Base-by-base conservation (phyloP, 2,113 vertebrate genomes). In the Cyanoderma ruficeps region DNA sequence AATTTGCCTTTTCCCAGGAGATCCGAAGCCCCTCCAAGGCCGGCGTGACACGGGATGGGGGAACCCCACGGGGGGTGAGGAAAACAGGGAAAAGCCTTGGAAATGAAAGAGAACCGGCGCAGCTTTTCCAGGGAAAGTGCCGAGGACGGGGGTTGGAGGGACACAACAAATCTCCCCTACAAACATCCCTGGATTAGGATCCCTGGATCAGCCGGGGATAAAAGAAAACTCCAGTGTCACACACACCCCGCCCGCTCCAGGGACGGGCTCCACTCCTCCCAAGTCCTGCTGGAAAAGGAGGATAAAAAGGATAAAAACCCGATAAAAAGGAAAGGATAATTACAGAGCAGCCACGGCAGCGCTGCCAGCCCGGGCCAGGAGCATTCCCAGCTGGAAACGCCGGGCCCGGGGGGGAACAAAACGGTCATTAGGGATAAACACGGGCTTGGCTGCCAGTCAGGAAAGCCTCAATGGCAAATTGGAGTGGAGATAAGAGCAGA, bases 391-490 rank as follows among this genome's bases (percentile, higher is more conserved):
- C 83, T 79, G 49, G 47, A 56, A 49, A 56, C 1, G 4, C 72
- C 50, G 23, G 50, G 55, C 30, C 5, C n/a, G n/a, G 15, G 33
- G 56, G 67, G 90, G 37, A 71, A 83, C 75, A 88, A 52, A 92
- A 82, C 78, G 23, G 8, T n/a, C 39, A 56, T 69, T 65, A 42
- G 3, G 18, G 76, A 81, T 65, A 53, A 91, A 64, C 20, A n/a
- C 0, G 23, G 68, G 22, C 76, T 82, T 83, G 81, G 79, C 47
- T 28, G 25, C 19, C 15, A 15, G 7, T 3, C 41, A 87, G 76
- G 70, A 65, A 90, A 93, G 76, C n/a, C 81, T 88, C 91, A 77
- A 33, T 31, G 79, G 70, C 33, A 92, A 94, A 94, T 39, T 47
- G 52, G 72, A 50, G 83, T 0, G 27, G 35, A 8, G 84, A 82